Evolutionary conservation across 2,113 vertebrate species (phyloP).

Genomic region (Stegostoma tigrinum): DNA sequence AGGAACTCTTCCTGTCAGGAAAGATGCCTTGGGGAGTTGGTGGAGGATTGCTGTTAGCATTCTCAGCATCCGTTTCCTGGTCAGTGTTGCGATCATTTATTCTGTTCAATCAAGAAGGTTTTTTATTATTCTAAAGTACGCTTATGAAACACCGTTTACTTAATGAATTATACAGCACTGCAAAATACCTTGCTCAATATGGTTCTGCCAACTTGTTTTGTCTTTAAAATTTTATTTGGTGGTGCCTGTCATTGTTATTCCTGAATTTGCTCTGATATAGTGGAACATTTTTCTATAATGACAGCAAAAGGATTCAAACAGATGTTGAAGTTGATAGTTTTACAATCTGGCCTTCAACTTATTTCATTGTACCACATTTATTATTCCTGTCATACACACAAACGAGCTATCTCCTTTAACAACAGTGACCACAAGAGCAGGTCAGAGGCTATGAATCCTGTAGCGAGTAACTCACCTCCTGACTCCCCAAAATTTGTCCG

Average conservation of each 20-base stretch:
- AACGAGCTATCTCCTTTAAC: neutral
- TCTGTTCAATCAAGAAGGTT: conserved; percentile 47
- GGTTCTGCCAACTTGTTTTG: neutral
- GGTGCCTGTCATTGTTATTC: neutral
- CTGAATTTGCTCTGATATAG: neutral
- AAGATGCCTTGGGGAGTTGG: conserved; percentile 57
- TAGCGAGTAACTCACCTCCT: too few species aligned
- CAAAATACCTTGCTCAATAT: neutral
- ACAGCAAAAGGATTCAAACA: neutral
- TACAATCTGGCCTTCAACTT: neutral
- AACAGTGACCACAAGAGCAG: neutral
- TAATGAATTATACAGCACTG: neutral
- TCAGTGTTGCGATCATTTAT: conserved; percentile 66
- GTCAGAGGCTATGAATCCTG: too few species aligned
- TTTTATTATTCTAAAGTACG: neutral
- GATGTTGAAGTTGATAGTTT: neutral
- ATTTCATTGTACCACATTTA: neutral
- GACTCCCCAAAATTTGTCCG: too few species aligned
- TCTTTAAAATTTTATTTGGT: neutral
- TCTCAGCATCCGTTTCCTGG: conserved; percentile 61
- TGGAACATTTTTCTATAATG: neutral
- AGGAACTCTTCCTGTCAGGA: conserved; percentile 59
- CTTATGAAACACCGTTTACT: neutral
- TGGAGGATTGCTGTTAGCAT: conserved; percentile 55
- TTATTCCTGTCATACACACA: neutral